Evolutionary conservation across 2,797 vertebrate species (phyloP).

Genomic region (Ara ararauna): DNA sequence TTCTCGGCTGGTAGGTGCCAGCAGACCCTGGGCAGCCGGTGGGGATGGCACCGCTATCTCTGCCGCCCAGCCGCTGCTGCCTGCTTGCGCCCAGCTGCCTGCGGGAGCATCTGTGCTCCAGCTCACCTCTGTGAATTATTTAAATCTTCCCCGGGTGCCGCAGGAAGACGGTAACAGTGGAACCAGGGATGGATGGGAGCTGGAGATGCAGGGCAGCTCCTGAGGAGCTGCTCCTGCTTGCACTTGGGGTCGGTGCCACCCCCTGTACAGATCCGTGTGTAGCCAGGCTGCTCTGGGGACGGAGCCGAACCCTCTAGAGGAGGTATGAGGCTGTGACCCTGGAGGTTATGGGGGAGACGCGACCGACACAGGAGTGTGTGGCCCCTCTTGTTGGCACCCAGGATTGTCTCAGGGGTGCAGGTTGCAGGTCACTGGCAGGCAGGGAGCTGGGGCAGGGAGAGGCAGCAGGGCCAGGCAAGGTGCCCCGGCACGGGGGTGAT

Average conservation of each 20-base stretch:
- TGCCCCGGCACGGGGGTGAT: not conserved
- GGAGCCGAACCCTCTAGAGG: not conserved
- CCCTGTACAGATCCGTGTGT: not conserved
- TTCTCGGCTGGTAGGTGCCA: not conserved
- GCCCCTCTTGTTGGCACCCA: not conserved
- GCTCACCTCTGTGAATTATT: slow-evolving; percentile 63
- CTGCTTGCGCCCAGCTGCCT: slow-evolving; percentile 38
- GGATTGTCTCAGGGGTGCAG: not conserved
- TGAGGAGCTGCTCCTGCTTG: not conserved
- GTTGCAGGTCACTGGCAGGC: not conserved
- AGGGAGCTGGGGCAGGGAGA: not conserved
- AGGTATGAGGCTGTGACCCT: not conserved
- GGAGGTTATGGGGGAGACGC: accelerated
- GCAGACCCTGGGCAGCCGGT: not conserved
- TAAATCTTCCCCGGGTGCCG: slow-evolving; percentile 20
- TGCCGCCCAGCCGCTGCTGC: slow-evolving; percentile 37
- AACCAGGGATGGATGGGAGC: not conserved
- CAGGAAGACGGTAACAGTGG: not conserved
- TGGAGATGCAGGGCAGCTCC: not conserved
- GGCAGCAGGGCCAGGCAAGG: not conserved
- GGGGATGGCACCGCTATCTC: slow-evolving; percentile 29
- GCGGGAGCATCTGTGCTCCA: slow-evolving; percentile 54
- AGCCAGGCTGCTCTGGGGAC: not conserved
- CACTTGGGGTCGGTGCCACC: not conserved
- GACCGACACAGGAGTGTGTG: accelerated